Evolutionary conservation across 2,113 vertebrate species (phyloP), one percentile per base, ranked within the genome.

Genomic region (Chlorodrepanis virens): DNA sequence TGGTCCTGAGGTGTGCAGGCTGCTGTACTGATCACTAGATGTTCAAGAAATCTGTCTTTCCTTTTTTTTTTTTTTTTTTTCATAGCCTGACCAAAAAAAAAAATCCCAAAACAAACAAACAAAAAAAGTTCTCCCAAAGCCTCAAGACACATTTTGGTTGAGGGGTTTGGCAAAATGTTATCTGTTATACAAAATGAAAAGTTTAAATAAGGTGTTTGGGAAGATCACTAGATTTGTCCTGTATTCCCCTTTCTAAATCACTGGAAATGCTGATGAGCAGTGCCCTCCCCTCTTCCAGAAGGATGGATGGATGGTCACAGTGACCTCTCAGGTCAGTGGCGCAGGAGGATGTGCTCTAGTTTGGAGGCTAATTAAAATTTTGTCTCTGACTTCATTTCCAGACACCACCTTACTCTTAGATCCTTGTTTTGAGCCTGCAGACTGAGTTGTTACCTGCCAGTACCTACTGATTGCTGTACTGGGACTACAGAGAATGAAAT

Each of bases 271-370:
- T 22, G 37, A 15, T 9, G 11, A 39, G 39, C 25, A 27, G 8
- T 37, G 35, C 6, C 20, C 14, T 79, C 23, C 14, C 5, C 23
- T 42, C 39, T 42, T 37, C 25, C 31, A 5, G 5, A 6, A 42
- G 40, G 40, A 42, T 42, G 40, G 56, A 69, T 52, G 40, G 31
- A 4, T 29, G 65, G 23, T 42, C 63, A 57, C 5, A 1, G 35
- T 45, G 42, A 40, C 28, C 0, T 0, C 25, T 14, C 1, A 47
- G 52, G 60, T 35, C 52, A 44, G 23, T 1, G 1, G 8, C 0
- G 0, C 40, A 40, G 49, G 49, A 27, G 6, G 23, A 39, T 31
- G 44, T 1, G 0, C 22, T 75, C 3, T 24, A 6, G 21, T 64
- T 64, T 67, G n/a, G 56, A 71, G 31, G 15, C 12, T 81, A 81